Evolutionary conservation across 1,140 invertebrate species (phyloP).

Genomic region (Odontomachus brunneus): DNA sequence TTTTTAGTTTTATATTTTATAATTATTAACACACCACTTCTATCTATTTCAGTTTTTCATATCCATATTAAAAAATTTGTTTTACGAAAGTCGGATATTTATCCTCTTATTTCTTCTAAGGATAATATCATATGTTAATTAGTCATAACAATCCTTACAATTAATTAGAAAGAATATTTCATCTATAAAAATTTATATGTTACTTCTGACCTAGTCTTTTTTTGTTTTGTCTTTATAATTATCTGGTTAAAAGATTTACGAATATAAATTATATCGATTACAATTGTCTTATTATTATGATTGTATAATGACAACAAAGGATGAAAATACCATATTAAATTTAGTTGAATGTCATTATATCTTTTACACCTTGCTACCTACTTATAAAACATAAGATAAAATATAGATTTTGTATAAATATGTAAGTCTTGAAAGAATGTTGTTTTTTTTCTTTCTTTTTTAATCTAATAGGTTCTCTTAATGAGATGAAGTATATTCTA

Average conservation of each 20-base stretch:
- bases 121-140: constrained; percentile 35
- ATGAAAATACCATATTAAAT: not conserved
- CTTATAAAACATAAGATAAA: not conserved
- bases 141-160: constrained; percentile 38
- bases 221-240: not conserved
- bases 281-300: constrained; percentile 8
- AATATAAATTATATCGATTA: constrained; percentile 12
- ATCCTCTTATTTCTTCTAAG: constrained; percentile 64
- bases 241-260: constrained; percentile 20
- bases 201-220: not conserved
- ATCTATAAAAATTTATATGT: constrained; percentile 24
- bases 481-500: constrained; percentile 8
- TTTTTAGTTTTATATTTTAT: not conserved
- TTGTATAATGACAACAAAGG: not conserved
- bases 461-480: constrained; percentile 28
- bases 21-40: not conserved
- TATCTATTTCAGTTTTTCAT: not conserved
- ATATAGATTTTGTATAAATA: not conserved
- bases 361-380: not conserved
- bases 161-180: constrained; percentile 37
- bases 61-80: constrained; percentile 63
- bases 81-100: constrained; percentile 66
- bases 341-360: not conserved
- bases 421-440: constrained; percentile 5
- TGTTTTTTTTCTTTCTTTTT: constrained; percentile 23